These are phyloP conservation scores for Guaruba guarouba DNA, from an alignment of 2,113 vertebrate species.

Conservation along the genomic window DNA sequence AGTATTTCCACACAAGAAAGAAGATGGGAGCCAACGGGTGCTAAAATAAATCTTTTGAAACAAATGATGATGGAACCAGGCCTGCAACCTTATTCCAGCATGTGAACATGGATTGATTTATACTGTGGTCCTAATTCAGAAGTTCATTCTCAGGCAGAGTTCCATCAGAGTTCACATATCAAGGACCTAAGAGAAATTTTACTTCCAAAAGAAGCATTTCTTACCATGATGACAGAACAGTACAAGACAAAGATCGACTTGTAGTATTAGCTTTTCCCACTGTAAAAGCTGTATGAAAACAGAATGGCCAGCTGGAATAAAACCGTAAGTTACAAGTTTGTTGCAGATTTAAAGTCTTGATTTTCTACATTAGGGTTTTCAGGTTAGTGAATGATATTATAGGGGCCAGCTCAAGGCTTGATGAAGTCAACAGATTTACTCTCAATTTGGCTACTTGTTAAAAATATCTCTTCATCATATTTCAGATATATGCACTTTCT, in stretches of 20 bases:
- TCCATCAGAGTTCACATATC: neutral
- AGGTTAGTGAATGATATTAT: neutral
- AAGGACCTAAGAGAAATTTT: neutral
- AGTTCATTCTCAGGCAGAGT: neutral
- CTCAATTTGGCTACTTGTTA: neutral
- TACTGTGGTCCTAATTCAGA: neutral
- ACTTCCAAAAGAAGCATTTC: neutral
- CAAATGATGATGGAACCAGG: neutral
- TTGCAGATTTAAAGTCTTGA: neutral
- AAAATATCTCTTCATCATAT: neutral
- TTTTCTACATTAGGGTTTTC: neutral
- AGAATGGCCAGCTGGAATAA: neutral
- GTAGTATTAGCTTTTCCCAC: neutral
- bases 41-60: neutral
- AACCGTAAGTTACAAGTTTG: neutral
- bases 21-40: accelerated
- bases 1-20: neutral
- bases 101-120: neutral
- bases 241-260: neutral
- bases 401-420: neutral
- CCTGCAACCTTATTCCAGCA: neutral
- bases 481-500: neutral
- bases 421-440: neutral
- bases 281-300: neutral
- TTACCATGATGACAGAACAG: neutral